Percentiles rank a stretch among this genome's conserved stretches.
Conservation (phyloP, 2,888 invertebrate species). For the Phortica magna region DNA sequence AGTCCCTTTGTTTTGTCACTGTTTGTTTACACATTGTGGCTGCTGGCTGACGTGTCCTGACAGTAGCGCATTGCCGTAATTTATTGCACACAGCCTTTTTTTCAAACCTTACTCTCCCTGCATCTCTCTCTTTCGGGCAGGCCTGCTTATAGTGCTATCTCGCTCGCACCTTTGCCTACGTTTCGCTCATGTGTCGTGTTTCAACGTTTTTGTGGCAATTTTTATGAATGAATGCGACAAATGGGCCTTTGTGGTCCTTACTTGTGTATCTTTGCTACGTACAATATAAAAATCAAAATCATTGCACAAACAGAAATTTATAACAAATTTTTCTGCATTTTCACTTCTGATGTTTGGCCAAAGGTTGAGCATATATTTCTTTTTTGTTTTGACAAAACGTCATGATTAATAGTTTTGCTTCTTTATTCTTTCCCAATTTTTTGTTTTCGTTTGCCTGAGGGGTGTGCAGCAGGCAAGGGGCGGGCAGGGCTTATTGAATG, state of each 20-base stretch:
- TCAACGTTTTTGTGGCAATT: constrained; percentile 66
- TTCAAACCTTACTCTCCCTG: not conserved
- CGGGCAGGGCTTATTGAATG: constrained; percentile 1
- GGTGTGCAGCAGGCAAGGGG: constrained; percentile 9
- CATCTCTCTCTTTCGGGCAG: constrained; percentile 18
- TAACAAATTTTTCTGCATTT: constrained; percentile 62
- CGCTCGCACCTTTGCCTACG: constrained; percentile 40
- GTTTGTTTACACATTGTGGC: constrained; percentile 68
- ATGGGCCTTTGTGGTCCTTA: constrained; percentile 43
- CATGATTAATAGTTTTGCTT: constrained; percentile 66
- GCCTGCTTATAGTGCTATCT: constrained; percentile 35
- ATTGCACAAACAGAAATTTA: constrained; percentile 64
- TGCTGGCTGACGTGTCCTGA: constrained; percentile 48
- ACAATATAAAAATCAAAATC: constrained; percentile 64
- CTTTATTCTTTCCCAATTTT: not conserved
- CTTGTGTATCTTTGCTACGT: constrained; percentile 31
- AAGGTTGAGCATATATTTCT: not conserved
- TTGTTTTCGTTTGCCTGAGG: not conserved
- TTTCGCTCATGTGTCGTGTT: constrained; percentile 59
- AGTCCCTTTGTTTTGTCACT: constrained; percentile 45
- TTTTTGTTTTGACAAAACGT: constrained; percentile 39
- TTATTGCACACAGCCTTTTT: constrained; percentile 52
- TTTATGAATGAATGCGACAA: constrained; percentile 66
- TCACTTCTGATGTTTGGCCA: constrained; percentile 48
- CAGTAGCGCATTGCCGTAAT: constrained; percentile 55